Conservation (phyloP, 2,888 invertebrate genomes). For the Steinernema scapterisci region DNA sequence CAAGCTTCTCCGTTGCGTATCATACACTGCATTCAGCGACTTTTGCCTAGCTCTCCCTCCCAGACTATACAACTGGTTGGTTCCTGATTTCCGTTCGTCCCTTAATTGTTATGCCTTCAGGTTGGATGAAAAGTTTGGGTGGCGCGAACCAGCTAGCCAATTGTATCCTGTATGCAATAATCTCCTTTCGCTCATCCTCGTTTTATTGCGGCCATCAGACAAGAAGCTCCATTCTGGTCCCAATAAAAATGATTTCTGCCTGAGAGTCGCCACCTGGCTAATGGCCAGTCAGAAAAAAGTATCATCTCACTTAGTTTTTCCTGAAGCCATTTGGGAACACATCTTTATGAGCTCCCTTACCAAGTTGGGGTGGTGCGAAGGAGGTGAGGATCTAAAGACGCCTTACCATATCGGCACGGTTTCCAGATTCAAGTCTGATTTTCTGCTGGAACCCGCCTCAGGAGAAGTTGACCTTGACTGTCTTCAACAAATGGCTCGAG, state of each 20-base stretch:
- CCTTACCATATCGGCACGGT: too few relatives aligned
- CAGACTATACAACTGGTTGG: background rate
- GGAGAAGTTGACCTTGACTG: background rate
- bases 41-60: background rate
- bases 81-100: background rate
- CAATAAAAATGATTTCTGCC: background rate
- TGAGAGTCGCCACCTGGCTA: background rate
- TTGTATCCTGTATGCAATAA: background rate
- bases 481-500: background rate
- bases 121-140: background rate
- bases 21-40: background rate
- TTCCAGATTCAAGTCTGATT: too few relatives aligned
- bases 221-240: background rate
- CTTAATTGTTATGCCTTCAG: background rate
- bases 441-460: slow-evolving; percentile 1
- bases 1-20: background rate
- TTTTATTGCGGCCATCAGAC: background rate
- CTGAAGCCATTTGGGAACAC: background rate
- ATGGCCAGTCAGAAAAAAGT: background rate
- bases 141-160: background rate
- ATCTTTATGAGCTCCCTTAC: background rate
- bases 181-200: background rate
- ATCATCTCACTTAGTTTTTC: background rate
- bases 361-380: background rate
- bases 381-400: background rate